These are phyloP conservation scores for Entomobrya proxima DNA, from an alignment of 2,888 invertebrate genomes.

Conservation along the genomic window DNA sequence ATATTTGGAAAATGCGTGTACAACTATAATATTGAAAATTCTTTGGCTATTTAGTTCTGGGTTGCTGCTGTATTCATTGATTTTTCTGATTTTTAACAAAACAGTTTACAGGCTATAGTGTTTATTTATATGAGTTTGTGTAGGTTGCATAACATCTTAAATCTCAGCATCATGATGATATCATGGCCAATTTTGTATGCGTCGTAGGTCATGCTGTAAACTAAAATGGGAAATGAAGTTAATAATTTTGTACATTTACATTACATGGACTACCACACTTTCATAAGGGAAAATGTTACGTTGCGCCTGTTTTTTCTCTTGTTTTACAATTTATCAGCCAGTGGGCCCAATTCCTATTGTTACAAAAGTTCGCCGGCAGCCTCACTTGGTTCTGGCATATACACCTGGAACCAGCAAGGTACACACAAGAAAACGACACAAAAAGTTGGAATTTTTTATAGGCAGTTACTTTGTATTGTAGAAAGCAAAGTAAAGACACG, in stretches of 20 bases:
- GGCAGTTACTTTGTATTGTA: too few species aligned
- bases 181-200: too few species aligned
- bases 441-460: not conserved
- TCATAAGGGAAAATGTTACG: not conserved
- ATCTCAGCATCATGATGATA: not conserved
- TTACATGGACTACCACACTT: not conserved
- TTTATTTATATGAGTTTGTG: too few species aligned
- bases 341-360: slow-evolving; percentile 61
- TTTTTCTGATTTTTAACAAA: not conserved
- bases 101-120: too few species aligned
- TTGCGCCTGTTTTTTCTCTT: slow-evolving; percentile 47
- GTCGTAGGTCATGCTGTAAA: not conserved
- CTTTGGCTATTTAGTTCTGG: not conserved
- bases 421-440: slow-evolving; percentile 52
- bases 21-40: not conserved
- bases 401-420: slow-evolving; percentile 67
- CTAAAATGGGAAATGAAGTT: not conserved
- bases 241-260: not conserved
- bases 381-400: slow-evolving; percentile 64
- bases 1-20: too few species aligned
- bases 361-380: slow-evolving; percentile 57
- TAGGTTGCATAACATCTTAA: not conserved
- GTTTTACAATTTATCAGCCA: slow-evolving; percentile 56
- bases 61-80: not conserved
- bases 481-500: too few species aligned